phyloP scores from a whole-genome alignment of 2,113 vertebrate genomes.

The Hyla sarda region DNA sequence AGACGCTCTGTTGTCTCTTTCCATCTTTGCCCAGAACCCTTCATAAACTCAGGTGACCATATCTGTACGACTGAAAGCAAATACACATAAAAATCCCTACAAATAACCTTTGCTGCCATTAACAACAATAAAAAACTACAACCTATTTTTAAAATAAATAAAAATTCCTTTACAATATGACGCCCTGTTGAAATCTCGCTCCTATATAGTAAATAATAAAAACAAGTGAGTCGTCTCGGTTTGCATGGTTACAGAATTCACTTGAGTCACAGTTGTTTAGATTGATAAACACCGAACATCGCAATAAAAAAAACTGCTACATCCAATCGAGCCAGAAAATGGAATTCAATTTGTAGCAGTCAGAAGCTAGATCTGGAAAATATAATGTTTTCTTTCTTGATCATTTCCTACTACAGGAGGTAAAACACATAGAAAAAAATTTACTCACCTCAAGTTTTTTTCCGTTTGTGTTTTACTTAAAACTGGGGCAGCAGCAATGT shows the following conservation, averaged over 20 bases:
- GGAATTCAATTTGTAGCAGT: not conserved
- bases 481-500: not conserved
- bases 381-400: not conserved
- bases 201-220: not conserved
- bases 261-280: conserved; percentile 52
- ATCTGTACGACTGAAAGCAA: not conserved
- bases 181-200: not conserved
- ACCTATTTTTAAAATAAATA: not conserved
- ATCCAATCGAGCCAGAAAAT: not conserved
- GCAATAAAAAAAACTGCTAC: not conserved
- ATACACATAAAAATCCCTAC: no score
- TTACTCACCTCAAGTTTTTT: not conserved
- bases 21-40: no score
- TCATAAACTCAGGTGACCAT: not conserved
- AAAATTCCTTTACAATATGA: not conserved
- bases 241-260: conserved; percentile 59
- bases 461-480: no score
- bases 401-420: not conserved
- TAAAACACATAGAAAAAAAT: not conserved
- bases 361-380: not conserved
- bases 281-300: conserved; percentile 41
- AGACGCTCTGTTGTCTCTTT: no score
- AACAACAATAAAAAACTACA: not conserved
- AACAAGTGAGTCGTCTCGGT: conserved; percentile 33
- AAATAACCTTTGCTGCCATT: not conserved